Base-by-base conservation (phyloP, 2,888 invertebrate genomes). In the Drosophila koepferae region DNA sequence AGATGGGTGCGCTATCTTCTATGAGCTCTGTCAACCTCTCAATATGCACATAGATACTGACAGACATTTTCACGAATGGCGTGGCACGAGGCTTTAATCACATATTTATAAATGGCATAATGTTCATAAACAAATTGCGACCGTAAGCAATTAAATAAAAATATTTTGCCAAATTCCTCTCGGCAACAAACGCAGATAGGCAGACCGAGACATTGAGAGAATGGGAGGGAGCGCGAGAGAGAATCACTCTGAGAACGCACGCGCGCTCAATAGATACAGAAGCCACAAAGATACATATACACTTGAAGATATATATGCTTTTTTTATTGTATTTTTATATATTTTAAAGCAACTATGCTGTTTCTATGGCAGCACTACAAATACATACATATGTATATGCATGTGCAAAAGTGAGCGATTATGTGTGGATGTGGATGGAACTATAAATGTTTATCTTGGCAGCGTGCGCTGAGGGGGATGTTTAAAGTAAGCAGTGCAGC, bases 201-300 rank as follows among this genome's bases (percentile, higher is more conserved):
- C 34, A 31, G 46, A 43, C 7, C n/a, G 18, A 28, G 10, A 18
- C 49, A 31, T 31, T 2, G 23, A 40, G 62, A 53, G 40, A 20
- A 12, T 7, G 44, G 7, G 20, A 28, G n/a, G 12, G 59, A 23
- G 31, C 59, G 48, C 58, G 46, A 43, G 51, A 38, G 46, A 28
- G 14, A 20, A 23, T 16, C 23, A 67, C 49, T 60, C 38, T 64
- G 64, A 86, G 64, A 86, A 83, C 83, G 83, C 83, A 86, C 68
- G 83, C 83, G 83, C 83, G 64, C 84, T 88, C 66, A 51, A 16
- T 41, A 70, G 69, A 86, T 75, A 86, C 74, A 72, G 58, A 68
- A 61, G 41, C 53, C 62, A 69, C 23, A 72, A 79, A 69, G 61
- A 54, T 54, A 51, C 49, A 51, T 18, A 51, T 51, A 51, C 49